Base-by-base conservation (phyloP, 2,113 vertebrate species). In the Fregata magnificens region DNA sequence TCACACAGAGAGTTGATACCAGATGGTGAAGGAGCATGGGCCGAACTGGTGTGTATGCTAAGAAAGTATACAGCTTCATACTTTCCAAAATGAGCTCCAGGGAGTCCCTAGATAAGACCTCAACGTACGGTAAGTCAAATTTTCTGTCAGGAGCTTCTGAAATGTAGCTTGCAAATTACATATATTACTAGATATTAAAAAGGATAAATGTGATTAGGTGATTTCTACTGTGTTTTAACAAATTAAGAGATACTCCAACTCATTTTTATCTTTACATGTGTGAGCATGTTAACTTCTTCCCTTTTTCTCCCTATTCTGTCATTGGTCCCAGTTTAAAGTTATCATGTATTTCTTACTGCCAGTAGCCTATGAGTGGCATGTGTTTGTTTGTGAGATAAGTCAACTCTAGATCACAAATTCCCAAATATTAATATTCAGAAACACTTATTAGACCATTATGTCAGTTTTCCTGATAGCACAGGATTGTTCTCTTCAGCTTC, bases 401-500 rank as follows among this genome's bases (percentile, higher is more conserved):
- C n/a, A 78, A 8, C 32, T 86, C 65, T 74, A 86, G 36, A 65
- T 93, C 67, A 78, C 6, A 45, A 83, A 84, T 79, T 55, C 47
- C 11, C 31, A 79, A 96, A 88, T 82, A 74, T 49, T 89, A 95
- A 90, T 61, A 84, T 83, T 70, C 3, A 1, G n/a, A 77, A 95
- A 70, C 36, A 53, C 50, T 67, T 88, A 73, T 50, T 95, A 95
- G 79, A 65, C 72, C 55, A 65, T 83, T 29, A 58, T 66, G 50
- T 76, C 34, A 65, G 8, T 80, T 85, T 90, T 93, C 47, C 34
- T 44, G 22, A 88, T 80, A 83, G 58, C 45, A 49, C 26, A 55
- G 86, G 55, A 71, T 47, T 92, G 69, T 92, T 92, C 63, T 90
- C 76, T 86, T 89, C 85, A 86, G 42, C 67, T 95, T 90, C 66